Percentiles rank a stretch among this genome's conserved stretches.
phyloP scores from a whole-genome alignment of 2,113 vertebrate species.

The Oophaga pumilio region DNA sequence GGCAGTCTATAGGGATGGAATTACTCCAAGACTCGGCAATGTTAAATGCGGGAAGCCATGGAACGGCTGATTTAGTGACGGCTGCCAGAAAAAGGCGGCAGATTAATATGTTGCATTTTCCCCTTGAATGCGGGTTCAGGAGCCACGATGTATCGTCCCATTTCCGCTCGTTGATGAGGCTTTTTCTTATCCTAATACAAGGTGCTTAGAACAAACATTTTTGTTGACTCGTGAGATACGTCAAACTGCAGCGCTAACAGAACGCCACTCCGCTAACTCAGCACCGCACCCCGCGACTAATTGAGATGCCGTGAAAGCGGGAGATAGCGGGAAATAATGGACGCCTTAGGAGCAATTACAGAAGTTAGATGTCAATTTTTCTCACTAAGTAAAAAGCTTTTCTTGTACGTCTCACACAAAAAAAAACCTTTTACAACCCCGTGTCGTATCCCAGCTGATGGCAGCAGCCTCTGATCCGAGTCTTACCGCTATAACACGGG shows the following conservation, averaged over 20 bases:
- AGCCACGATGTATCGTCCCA: not conserved
- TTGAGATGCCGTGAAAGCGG: constrained; percentile 49
- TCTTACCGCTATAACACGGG: not conserved
- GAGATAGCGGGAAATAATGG: constrained; percentile 28
- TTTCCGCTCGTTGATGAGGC: not conserved
- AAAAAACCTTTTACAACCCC: not conserved
- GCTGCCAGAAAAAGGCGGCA: not conserved
- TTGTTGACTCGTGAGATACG: constrained; percentile 63
- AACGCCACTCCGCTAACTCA: constrained; percentile 56
- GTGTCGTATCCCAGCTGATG: not conserved
- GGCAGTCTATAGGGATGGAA: too few relatives aligned
- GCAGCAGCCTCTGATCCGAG: not conserved
- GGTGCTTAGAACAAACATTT: constrained; percentile 57
- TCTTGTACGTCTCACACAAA: not conserved
- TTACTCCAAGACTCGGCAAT: too few relatives aligned
- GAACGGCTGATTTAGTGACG: not conserved
- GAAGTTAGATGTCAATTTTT: constrained; percentile 21
- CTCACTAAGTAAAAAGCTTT: constrained; percentile 16
- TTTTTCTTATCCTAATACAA: not conserved
- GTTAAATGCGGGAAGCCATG: not conserved
- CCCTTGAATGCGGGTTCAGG: not conserved
- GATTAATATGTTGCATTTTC: not conserved
- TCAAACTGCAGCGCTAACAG: constrained; percentile 66
- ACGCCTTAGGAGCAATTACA: constrained; percentile 45
- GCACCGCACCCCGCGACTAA: constrained; percentile 60